Conservation (phyloP, 2,888 invertebrate species). For the Lasioglossum morio region DNA sequence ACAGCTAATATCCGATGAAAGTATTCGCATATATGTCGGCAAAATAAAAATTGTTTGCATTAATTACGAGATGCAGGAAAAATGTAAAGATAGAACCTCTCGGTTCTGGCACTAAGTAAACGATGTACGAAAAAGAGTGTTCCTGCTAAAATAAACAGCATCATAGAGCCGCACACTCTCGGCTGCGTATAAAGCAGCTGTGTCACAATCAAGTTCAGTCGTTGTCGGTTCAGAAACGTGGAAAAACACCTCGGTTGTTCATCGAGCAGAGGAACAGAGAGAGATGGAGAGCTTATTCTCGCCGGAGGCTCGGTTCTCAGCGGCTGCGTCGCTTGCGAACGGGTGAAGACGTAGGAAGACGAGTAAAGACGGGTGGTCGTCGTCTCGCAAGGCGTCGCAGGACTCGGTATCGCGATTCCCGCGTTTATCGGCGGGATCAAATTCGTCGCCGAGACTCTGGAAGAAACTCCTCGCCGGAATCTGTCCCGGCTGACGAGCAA, state of each 20-base stretch:
- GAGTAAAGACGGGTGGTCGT: background rate
- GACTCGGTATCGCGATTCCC: conserved; percentile 15
- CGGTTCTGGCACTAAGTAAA: too few relatives aligned
- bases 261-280: background rate
- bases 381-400: background rate
- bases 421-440: conserved; percentile 50
- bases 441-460: conserved; percentile 41
- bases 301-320: background rate
- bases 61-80: too few relatives aligned
- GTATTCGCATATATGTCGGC: background rate
- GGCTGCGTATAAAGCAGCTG: background rate
- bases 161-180: background rate
- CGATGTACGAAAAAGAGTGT: background rate
- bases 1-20: background rate
- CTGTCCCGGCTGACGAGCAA: conserved; percentile 43
- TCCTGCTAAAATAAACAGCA: background rate
- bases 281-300: background rate
- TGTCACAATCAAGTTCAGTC: background rate
- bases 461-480: conserved; percentile 42
- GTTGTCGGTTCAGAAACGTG: background rate
- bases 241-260: background rate
- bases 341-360: background rate
- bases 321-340: background rate
- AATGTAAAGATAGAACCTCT: too few relatives aligned
- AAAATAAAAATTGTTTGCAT: too few relatives aligned